These are phyloP conservation scores for Orchestes rusci DNA, from an alignment of 2,888 invertebrate genomes.

Conservation along the genomic window DNA sequence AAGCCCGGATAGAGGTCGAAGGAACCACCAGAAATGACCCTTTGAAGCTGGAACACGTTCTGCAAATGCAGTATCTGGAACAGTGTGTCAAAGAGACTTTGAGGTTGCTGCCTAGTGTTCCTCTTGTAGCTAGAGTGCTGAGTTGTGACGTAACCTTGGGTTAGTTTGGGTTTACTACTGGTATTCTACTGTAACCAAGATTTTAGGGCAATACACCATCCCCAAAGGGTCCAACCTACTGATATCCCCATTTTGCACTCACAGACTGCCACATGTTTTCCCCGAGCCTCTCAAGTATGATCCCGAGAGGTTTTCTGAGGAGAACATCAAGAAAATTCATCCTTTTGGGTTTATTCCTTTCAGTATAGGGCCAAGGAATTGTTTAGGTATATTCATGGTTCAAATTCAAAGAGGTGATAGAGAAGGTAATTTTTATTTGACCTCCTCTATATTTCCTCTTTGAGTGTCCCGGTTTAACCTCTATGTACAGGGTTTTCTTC, in stretches of 20 bases:
- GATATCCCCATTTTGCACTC: conserved; percentile 51
- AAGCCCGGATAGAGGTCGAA: conserved; percentile 42
- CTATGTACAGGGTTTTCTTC: too few species aligned
- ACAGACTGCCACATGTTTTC: conserved; percentile 50
- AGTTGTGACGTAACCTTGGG: conserved; percentile 52
- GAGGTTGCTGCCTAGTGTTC: conserved; percentile 60
- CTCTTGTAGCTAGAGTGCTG: conserved; percentile 54
- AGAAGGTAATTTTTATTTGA: too few species aligned
- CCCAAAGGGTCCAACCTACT: conserved; percentile 51
- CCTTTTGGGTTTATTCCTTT: conserved; percentile 54
- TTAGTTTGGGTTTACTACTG: too few species aligned
- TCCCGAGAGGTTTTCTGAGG: conserved; percentile 51
- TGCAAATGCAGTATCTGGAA: conserved; percentile 60
- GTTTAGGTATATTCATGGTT: too few species aligned
- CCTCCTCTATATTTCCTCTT: too few species aligned
- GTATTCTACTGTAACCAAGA: too few species aligned
- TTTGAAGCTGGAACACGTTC: too few species aligned
- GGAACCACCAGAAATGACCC: too few species aligned
- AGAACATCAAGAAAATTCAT: conserved; percentile 47
- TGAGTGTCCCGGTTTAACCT: too few species aligned
- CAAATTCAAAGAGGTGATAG: too few species aligned
- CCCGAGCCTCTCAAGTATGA: conserved; percentile 51
- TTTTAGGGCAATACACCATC: conserved; percentile 40
- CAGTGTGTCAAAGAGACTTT: conserved; percentile 63
- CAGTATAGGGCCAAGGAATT: conserved; percentile 53